These are phyloP conservation scores for Poeciliopsis turrubarensis DNA, from an alignment of 2,113 vertebrate species.

Conservation along the genomic window DNA sequence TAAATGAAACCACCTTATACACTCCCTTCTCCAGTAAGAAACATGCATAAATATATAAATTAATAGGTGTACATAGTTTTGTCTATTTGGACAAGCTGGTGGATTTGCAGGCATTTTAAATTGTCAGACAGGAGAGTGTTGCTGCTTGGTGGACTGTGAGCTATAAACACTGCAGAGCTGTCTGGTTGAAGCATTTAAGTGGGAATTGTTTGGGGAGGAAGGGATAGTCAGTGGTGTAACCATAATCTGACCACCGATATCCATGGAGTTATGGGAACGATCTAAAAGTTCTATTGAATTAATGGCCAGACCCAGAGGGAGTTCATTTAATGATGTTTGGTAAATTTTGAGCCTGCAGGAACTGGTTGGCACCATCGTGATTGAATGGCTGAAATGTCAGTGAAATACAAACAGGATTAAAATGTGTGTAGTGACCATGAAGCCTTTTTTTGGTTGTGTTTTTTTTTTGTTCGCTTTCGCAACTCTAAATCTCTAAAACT, in stretches of 20 bases:
- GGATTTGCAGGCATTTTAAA: constrained; percentile 30
- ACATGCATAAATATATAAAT: constrained; percentile 32
- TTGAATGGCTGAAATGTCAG: too few relatives aligned
- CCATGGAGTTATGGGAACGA: background rate
- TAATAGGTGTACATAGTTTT: background rate
- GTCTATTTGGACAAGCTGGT: constrained; percentile 12
- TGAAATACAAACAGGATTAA: constrained; percentile 52
- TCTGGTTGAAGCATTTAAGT: constrained; percentile 7
- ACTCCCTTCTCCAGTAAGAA: constrained; percentile 32
- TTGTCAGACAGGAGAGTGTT: constrained; percentile 15
- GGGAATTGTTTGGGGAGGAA: constrained; percentile 9
- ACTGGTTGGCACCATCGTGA: background rate
- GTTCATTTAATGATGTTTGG: background rate
- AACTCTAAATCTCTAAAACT: too few relatives aligned
- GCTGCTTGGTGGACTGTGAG: constrained; percentile 32
- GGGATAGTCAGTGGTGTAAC: background rate
- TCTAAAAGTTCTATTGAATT: background rate
- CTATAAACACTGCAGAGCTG: constrained; percentile 21
- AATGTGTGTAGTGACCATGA: background rate
- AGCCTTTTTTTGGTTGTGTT: too few relatives aligned
- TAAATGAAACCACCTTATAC: background rate
- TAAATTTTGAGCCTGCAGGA: background rate
- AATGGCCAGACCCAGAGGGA: background rate
- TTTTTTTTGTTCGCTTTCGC: too few relatives aligned
- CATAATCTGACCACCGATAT: background rate